phyloP scores from a whole-genome alignment of 2,797 vertebrate species.

The Nannoperca obscura region DNA sequence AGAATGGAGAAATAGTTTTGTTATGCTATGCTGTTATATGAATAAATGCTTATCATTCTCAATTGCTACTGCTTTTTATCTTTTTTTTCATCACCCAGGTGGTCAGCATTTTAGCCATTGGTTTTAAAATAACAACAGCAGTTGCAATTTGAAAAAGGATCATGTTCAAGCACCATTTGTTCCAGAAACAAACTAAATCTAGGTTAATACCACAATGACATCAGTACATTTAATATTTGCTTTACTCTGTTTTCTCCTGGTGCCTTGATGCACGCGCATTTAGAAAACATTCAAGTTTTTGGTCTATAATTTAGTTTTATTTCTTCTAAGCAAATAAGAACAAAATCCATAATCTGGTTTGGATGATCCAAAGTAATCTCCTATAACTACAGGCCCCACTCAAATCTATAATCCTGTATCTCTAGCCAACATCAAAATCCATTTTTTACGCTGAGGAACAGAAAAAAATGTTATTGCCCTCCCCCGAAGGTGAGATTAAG shows the following conservation, averaged over 20 bases:
- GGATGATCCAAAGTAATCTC: conserved; percentile 80
- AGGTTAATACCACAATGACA: conserved; percentile 72
- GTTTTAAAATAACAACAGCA: conserved; percentile 24
- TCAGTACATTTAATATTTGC: conserved; percentile 54
- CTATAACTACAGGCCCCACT: conserved; percentile 71
- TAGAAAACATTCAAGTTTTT: conserved; percentile 42
- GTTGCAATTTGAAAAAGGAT: conserved; percentile 44
- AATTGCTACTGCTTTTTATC: conserved; percentile 2
- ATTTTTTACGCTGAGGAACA: conserved; percentile 34
- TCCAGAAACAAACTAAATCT: conserved; percentile 58
- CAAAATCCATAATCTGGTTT: conserved; percentile 83
- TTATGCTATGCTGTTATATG: conserved; percentile 17
- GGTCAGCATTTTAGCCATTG: conserved; percentile 23
- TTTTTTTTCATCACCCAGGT: conserved; percentile 37
- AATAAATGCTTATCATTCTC: conserved; percentile 27
- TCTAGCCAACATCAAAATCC: conserved; percentile 62
- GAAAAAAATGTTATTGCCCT: conserved; percentile 44
- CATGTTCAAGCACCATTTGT: conserved; percentile 44
- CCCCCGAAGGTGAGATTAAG: conserved; percentile 66
- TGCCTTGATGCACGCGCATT: conserved; percentile 11
- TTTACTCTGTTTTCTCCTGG: conserved; percentile 28
- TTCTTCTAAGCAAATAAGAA: conserved; percentile 59
- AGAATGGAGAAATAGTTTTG: conserved; percentile 39
- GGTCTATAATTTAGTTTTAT: conserved; percentile 56
- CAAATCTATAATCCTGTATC: conserved; percentile 80